Conservation (phyloP, 2,888 invertebrate genomes). For the Trissonchulus latispiculum region DNA sequence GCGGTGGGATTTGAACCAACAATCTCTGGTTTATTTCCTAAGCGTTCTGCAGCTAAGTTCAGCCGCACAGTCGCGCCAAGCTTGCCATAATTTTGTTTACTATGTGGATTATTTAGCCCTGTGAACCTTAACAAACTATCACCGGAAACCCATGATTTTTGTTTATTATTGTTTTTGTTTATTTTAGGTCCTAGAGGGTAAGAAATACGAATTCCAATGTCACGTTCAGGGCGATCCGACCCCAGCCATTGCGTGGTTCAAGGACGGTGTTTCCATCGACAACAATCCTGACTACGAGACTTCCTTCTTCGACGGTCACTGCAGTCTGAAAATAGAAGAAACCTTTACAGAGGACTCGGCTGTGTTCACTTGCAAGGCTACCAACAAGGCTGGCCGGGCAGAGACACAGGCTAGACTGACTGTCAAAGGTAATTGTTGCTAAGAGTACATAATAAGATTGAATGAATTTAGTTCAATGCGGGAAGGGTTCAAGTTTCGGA, state of each 20-base stretch:
- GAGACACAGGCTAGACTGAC: conserved; percentile 63
- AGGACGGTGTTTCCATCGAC: conserved; percentile 65
- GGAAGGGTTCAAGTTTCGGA: too few species aligned
- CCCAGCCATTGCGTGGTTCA: conserved; percentile 63
- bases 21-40: too few species aligned
- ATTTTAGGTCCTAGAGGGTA: conserved; percentile 57
- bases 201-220: conserved; percentile 48
- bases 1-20: too few species aligned
- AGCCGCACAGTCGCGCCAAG: too few species aligned
- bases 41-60: too few species aligned
- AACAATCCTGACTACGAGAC: conserved; percentile 69
- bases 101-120: too few species aligned
- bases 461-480: too few species aligned
- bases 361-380: conserved; percentile 64
- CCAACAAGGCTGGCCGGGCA: conserved; percentile 61
- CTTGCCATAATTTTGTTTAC: too few species aligned
- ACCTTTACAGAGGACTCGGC: conserved; percentile 76
- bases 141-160: too few species aligned
- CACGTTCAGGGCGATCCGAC: conserved; percentile 55
- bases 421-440: conserved; percentile 56
- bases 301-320: conserved; percentile 57
- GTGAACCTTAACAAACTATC: too few species aligned
- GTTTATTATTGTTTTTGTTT: neutral
- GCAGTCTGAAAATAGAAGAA: conserved; percentile 69
- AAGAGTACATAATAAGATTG: too few species aligned